phyloP scores from a whole-genome alignment of 2,113 vertebrate species.

The Amphiprion ocellaris region DNA sequence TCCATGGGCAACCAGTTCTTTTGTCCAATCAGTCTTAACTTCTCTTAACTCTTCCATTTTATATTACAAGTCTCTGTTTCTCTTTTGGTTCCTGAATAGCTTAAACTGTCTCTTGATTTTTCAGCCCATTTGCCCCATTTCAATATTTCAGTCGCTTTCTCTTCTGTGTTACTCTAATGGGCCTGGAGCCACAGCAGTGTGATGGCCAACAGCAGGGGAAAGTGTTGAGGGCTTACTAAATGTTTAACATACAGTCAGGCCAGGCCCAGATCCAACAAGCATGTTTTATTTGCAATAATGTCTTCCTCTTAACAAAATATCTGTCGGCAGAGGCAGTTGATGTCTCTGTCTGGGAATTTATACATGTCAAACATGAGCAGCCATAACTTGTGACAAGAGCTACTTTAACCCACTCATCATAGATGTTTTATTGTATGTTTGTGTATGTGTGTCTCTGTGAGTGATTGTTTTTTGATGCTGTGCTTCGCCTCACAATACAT shows the following conservation, averaged over 20 bases:
- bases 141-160: conserved; percentile 1
- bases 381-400: conserved; percentile 69
- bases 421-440: conserved; percentile 62
- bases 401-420: conserved; percentile 64
- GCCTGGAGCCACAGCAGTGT: conserved; percentile 27
- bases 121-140: background rate
- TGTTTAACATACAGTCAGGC: conserved; percentile 54
- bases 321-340: conserved; percentile 28
- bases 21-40: conserved; percentile 59
- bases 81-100: conserved; percentile 49
- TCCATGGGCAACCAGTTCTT: conserved; percentile 58
- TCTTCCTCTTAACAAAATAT: conserved; percentile 59
- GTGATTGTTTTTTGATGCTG: conserved; percentile 72
- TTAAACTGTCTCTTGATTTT: conserved; percentile 8
- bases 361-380: conserved; percentile 61
- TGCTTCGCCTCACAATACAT: conserved; percentile 66
- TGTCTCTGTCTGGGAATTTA: conserved; percentile 60
- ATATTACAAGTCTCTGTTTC: conserved; percentile 42
- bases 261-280: conserved; percentile 38
- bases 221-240: conserved; percentile 59
- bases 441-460: conserved; percentile 40
- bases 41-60: conserved; percentile 43
- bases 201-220: conserved; percentile 54
- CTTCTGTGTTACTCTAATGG: conserved; percentile 28
- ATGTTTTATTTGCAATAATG: conserved; percentile 63